Evolutionary conservation across 2,888 invertebrate genomes (phyloP).

Genomic region (Bruchidius siliquastri): DNA sequence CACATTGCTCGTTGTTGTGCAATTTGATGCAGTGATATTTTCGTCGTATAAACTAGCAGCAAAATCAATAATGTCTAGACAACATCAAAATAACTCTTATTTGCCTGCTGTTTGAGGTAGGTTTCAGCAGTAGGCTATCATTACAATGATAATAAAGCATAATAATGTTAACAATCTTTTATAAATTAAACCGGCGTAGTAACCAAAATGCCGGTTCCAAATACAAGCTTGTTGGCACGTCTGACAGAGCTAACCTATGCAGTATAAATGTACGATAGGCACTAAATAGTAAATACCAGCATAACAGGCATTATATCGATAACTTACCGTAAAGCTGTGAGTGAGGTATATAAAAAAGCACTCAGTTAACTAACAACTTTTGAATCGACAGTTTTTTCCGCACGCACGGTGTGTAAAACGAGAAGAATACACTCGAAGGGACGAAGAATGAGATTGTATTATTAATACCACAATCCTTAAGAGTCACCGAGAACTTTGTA

Average conservation of each 20-base stretch:
- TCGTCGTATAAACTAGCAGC: not conserved
- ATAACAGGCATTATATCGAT: not conserved
- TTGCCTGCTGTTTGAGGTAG: not conserved
- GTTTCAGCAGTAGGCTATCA: not conserved
- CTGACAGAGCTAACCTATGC: not conserved
- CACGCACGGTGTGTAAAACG: conserved; percentile 46
- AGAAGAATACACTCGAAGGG: conserved; percentile 37
- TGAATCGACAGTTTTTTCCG: conserved; percentile 41
- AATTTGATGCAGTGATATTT: not conserved
- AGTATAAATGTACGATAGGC: not conserved
- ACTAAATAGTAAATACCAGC: no score
- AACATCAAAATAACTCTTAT: not conserved
- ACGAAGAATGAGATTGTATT: conserved; percentile 24
- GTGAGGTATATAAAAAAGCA: conserved; percentile 38
- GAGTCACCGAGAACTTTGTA: conserved; percentile 45
- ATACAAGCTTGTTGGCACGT: not conserved
- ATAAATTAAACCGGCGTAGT: not conserved
- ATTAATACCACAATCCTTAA: conserved; percentile 46
- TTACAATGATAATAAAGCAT: not conserved
- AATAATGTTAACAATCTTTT: not conserved
- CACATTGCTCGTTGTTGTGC: not conserved
- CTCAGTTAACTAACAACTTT: conserved; percentile 23
- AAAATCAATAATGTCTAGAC: not conserved
- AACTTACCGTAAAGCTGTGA: conserved; percentile 39
- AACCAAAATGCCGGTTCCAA: not conserved